Base-by-base conservation (phyloP, 2,888 invertebrate genomes). In the Nemotelus pantherinus region DNA sequence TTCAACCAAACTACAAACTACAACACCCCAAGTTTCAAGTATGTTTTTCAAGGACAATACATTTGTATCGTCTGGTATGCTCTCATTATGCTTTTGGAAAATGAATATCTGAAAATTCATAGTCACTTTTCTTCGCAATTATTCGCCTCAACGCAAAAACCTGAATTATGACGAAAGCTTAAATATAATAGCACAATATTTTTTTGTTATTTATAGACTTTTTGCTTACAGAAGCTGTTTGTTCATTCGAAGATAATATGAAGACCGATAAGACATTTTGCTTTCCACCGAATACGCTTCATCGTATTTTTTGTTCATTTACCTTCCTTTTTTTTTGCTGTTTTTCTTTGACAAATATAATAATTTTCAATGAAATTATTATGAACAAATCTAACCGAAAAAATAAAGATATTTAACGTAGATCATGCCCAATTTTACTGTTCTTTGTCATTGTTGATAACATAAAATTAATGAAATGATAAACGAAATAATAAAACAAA, bases 311-410 rank as follows among this genome's bases (percentile, higher is more conserved):
- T 45, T 45, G 25, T 25, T 25, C 25, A 25, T 25, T 1, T 25
- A 25, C 25, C 25, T 25, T 25, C 25, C 25, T 25, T 25, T 25
- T 25, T 25, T 25, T 25, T 25, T 25, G 25, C 25, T 25, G 25
- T 25, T 25, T 0, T 25, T 25, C 25, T 25, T 25, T 25, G 25
- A 25, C 25, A 25, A 25, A 25, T 43, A 60, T 6, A 10, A 74
- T 74, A 74, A 74, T 74, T 63, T 74, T 63, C 48, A 47, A 48
- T 60, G 39, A 41, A 39, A 39, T 63, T 10, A 63, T 60, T 50
- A 74, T 63, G 6, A 60, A 74, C 63, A 74, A 74, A 63, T 74
- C 63, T 7, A 60, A 60, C 39, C n/a, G 9, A 71, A 44, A 71
- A n/a, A n/a, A 71, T 9, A 60, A 47, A 50, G 55, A 55, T 3